Evolutionary conservation across 2,888 invertebrate genomes (phyloP), one percentile per base, ranked within the genome.

Genomic region (Cerastoderma edule): DNA sequence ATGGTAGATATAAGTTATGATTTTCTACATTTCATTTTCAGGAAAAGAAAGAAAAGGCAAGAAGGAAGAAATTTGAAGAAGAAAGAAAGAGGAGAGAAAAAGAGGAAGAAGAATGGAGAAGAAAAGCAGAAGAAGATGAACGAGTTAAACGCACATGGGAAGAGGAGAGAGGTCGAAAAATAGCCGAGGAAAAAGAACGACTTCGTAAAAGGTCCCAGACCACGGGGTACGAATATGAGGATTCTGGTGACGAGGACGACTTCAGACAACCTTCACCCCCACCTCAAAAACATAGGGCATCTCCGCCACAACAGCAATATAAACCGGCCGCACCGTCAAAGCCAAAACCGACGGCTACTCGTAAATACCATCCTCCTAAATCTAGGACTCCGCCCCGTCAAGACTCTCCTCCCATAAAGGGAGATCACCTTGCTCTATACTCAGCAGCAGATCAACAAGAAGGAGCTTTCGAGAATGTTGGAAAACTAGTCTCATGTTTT

Each of bases 401-500:
- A 32, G 54, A n/a, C 30, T 33, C 48, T 53, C 53, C 64, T 67
- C 10, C 27, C 53, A 28, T 67, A 16, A 30, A 63, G 33, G 79
- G 76, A 22, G 73, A 74, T 27, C 80, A 86, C 67, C 46, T 73
- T 16, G 80, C 79, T 19, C 5, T 84, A 28, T 84, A 82, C 66
- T 79, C 63, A 13, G 67, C 86, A 24, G 87, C 85, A 5, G 69
- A 72, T 10, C 74, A 82, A 8, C 80, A 79, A 8, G 79, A 74
- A 2, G 87, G 81, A 22, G 89, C 88, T 4, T 80, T 73, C 48
- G 71, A 53, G 16, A 71, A 74, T 44, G 60, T 72, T n/a, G 71
- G 82, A 0, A 68, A 79, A 13, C 90, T 95, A 71, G 93, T 91
- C 0, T 89, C 94, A 19, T 98, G 98, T 92, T 93, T 94, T 33